phyloP scores from a whole-genome alignment of 2,113 vertebrate genomes.

The Fregata magnificens region DNA sequence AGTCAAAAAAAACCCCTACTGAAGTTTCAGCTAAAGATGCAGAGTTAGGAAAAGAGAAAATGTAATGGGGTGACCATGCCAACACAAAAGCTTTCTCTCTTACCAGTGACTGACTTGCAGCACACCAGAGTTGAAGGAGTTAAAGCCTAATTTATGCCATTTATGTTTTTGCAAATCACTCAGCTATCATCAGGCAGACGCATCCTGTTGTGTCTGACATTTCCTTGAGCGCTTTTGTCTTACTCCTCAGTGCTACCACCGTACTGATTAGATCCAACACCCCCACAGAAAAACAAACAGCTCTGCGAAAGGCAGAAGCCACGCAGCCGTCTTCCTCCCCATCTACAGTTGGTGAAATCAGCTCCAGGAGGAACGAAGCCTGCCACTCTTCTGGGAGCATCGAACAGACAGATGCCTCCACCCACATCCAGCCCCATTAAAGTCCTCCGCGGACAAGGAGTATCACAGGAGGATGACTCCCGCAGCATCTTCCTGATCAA shows the following conservation, averaged over 20 bases:
- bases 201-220: constrained; percentile 39
- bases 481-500: not conserved
- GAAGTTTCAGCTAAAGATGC: not conserved
- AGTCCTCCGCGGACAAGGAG: rapidly evolving
- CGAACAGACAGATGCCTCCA: not conserved
- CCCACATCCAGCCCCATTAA: not conserved
- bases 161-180: constrained; percentile 22
- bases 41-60: not conserved
- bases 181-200: not conserved
- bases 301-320: not conserved
- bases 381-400: not conserved
- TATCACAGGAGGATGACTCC: not conserved
- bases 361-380: not conserved
- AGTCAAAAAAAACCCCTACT: not conserved
- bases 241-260: not conserved
- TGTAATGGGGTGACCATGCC: rapidly evolving
- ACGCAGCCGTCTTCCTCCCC: not conserved
- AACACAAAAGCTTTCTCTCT: not conserved
- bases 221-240: not conserved
- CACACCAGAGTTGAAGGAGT: not conserved
- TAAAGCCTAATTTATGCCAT: constrained; percentile 22
- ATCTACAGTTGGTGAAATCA: not conserved
- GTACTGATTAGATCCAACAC: not conserved
- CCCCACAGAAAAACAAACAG: not conserved
- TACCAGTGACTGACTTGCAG: not conserved